A percentile compares a stretch with the other conserved stretches of the same genome.
Evolutionary conservation across 2,888 invertebrate genomes (phyloP).

Genomic region (Nycteola revayana): DNA sequence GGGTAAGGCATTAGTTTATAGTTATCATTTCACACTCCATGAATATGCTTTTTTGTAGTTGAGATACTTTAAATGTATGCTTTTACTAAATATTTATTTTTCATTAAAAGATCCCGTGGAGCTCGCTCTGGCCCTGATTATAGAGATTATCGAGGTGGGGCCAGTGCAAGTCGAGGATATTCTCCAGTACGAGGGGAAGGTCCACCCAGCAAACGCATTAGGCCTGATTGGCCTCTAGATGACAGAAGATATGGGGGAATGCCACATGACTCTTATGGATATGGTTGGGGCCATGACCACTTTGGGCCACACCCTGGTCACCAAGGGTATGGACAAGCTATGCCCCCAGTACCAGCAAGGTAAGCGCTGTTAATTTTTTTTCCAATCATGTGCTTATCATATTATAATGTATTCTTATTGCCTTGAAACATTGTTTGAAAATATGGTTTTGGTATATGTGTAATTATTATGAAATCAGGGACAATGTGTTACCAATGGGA

Average conservation of each 20-base stretch:
- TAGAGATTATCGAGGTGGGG: conserved; percentile 88
- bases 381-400: background rate
- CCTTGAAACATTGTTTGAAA: no score
- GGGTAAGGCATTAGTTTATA: background rate
- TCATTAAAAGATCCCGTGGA: conserved; percentile 68
- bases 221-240: conserved; percentile 86
- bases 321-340: conserved; percentile 83
- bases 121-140: conserved; percentile 89
- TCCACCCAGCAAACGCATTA: conserved; percentile 89
- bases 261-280: conserved; percentile 78
- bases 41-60: no score
- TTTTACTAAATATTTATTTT: conserved; percentile 1
- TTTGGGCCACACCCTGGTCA: conserved; percentile 83
- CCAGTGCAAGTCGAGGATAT: conserved; percentile 86
- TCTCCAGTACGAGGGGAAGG: conserved; percentile 90
- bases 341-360: conserved; percentile 77
- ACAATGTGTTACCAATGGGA: conserved; percentile 73
- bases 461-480: conserved; percentile 52
- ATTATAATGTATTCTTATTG: no score
- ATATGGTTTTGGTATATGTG: conserved; percentile 1
- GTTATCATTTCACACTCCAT: background rate
- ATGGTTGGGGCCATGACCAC: conserved; percentile 79
- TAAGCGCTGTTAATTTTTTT: conserved; percentile 23
- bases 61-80: no score
- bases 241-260: conserved; percentile 76